Evolutionary conservation across 2,113 vertebrate species (phyloP), one percentile per base, ranked within the genome.

Genomic region (Rhinichthys klamathensis): DNA sequence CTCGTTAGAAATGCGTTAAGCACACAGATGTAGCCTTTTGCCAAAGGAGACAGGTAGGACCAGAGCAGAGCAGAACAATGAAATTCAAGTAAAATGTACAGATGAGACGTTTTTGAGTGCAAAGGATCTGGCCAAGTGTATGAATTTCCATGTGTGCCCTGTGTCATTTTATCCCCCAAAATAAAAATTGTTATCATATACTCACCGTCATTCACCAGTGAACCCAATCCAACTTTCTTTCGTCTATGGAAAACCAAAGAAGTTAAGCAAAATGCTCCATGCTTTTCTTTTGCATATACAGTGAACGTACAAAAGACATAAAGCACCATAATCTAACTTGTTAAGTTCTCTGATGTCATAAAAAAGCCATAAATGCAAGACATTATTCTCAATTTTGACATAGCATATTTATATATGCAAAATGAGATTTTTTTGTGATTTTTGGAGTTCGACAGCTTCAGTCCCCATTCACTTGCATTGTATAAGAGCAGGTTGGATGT

Each of bases 1-100:
- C 92, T 93, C 90, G 90, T 93, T 93, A 93, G 91, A 92, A 90
- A 93, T 90, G 91, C 86, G 91, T 92, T 93, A 92, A 93, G 90
- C 91, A 89, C 90, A 89, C 63, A 16, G 84, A 88, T 89, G 87
- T 69, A 84, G 87, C 89, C 90, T 90, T 89, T 88, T 84, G 88
- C 88, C 88, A 87, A 89, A 91, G 82, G 78, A 80, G 58, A 84
- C 63, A 35, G 87, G 73, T 83, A 35, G 77, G 86, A 73, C 79
- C 89, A 58, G 88, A 84, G 89, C 79, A 82, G 90, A 70, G 65
- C 65, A 60, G 41, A 79, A 85, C 84, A 60, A 35, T 76, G 76
- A 41, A 60, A 80, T 49, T 51, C 60, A 23, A 41, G 58, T 46
- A 38, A 88, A 78, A 89, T 3, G 54, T 9, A 23, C 7, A 76